Evolutionary conservation across 2,888 invertebrate genomes (phyloP).

Genomic region (Callyntrura sp.): DNA sequence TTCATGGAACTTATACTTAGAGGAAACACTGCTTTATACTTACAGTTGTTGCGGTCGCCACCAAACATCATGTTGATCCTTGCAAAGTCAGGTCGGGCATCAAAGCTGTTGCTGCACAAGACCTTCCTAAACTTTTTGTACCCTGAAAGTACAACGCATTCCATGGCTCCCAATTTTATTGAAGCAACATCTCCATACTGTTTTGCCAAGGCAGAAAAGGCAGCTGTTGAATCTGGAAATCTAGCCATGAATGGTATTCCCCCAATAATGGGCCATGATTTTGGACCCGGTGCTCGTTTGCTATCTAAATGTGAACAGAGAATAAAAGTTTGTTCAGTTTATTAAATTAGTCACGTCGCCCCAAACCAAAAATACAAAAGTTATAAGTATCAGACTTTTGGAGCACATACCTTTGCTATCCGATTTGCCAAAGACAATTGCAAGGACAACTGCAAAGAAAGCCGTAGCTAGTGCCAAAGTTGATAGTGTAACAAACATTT

Average conservation of each 20-base stretch:
- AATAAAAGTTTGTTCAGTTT: conserved; percentile 5
- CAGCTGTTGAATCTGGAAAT: conserved; percentile 76
- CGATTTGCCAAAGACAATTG: conserved; percentile 44
- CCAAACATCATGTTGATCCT: conserved; percentile 93
- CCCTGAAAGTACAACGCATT: conserved; percentile 81
- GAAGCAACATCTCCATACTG: conserved; percentile 80
- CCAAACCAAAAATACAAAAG: conserved; percentile 45
- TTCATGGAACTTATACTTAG: background rate
- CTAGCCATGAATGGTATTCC: conserved; percentile 80
- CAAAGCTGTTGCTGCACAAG: conserved; percentile 88
- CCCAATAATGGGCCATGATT: conserved; percentile 81
- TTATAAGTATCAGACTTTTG: background rate
- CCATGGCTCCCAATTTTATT: conserved; percentile 79
- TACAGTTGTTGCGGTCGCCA: conserved; percentile 94
- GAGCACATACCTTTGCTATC: conserved; percentile 62
- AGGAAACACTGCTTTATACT: conserved; percentile 86
- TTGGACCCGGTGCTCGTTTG: conserved; percentile 81
- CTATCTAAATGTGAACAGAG: conserved; percentile 21
- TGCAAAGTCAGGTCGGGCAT: conserved; percentile 92
- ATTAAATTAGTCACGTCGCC: background rate
- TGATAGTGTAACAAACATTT: conserved; percentile 57
- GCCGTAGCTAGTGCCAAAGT: conserved; percentile 58
- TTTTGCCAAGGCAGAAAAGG: conserved; percentile 79
- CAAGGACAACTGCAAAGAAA: conserved; percentile 1
- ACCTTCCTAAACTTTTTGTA: conserved; percentile 80